These are phyloP conservation scores for Gorsachius goisagi DNA, from an alignment of 2,113 vertebrate genomes.

Conservation along the genomic window DNA sequence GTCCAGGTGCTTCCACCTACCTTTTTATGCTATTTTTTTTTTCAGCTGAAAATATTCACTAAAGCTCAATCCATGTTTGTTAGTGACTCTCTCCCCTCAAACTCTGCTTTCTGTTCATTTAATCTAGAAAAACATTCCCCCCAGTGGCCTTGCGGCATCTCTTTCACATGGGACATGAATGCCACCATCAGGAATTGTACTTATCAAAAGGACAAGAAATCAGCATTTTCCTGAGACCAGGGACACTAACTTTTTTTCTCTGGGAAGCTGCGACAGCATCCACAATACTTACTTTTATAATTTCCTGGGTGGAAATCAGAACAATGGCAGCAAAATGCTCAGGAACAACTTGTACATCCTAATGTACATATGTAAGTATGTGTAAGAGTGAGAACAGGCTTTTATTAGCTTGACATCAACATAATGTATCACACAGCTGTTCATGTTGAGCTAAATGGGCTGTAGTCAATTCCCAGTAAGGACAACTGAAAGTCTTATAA, in stretches of 20 bases:
- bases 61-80: background rate
- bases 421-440: background rate
- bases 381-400: background rate
- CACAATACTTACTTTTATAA: background rate
- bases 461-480: background rate
- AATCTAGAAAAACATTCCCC: background rate
- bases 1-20: background rate
- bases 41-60: background rate
- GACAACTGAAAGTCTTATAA: background rate
- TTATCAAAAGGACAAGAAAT: background rate
- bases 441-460: background rate
- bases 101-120: background rate
- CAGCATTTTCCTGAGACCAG: background rate
- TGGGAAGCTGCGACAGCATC: background rate
- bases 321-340: background rate
- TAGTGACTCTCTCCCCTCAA: background rate
- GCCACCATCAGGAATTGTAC: background rate
- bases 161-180: background rate
- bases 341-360: background rate
- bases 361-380: accelerated
- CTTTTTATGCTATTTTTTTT: background rate
- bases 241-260: background rate
- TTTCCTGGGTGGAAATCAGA: background rate
- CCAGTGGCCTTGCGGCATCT: accelerated
- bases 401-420: background rate